Conservation (phyloP, 2,888 invertebrate genomes). For the Dynastes tityus region DNA sequence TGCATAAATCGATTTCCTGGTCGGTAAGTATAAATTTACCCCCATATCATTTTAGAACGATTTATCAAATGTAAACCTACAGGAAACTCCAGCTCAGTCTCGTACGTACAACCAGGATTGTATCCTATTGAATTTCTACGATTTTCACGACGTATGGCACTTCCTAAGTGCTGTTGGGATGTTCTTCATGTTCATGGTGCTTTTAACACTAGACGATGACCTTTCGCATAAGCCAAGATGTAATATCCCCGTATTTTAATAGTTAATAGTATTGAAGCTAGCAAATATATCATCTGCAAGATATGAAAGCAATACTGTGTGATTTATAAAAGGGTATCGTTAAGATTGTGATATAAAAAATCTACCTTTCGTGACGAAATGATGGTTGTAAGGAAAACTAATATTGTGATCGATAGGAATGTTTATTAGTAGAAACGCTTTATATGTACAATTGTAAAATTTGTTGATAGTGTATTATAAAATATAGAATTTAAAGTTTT, state of each 20-base stretch:
- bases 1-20: conserved; percentile 81
- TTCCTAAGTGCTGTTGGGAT: conserved; percentile 84
- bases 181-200: conserved; percentile 88
- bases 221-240: conserved; percentile 78
- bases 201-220: conserved; percentile 87
- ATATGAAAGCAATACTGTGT: background rate
- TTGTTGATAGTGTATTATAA: too few relatives aligned
- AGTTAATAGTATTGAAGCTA: background rate
- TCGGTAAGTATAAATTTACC: conserved; percentile 69
- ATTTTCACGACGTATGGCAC: conserved; percentile 91
- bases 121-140: conserved; percentile 81
- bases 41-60: background rate
- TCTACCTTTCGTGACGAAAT: too few relatives aligned
- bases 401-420: background rate
- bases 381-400: too few relatives aligned
- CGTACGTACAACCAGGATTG: conserved; percentile 83
- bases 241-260: conserved; percentile 83
- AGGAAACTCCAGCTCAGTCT: conserved; percentile 83
- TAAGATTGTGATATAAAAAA: conserved; percentile 4
- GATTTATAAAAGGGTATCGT: background rate
- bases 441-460: too few relatives aligned
- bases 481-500: too few relatives aligned
- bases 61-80: conserved; percentile 56
- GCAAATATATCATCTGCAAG: background rate
- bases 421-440: background rate